These are phyloP conservation scores for Corythornis vintsioides DNA, from an alignment of 2,113 vertebrate genomes.

Conservation along the genomic window DNA sequence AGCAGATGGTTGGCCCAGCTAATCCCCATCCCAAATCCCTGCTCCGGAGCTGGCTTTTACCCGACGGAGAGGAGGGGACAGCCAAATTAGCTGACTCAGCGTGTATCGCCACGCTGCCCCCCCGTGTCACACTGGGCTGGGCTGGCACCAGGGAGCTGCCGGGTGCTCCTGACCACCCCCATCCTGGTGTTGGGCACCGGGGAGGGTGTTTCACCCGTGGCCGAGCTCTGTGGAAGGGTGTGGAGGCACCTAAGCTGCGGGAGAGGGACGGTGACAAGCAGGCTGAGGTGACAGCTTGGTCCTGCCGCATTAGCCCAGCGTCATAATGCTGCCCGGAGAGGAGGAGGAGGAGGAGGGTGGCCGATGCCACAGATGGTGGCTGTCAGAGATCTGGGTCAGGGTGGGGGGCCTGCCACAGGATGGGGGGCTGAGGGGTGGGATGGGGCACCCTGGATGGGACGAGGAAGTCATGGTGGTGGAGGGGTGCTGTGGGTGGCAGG, in stretches of 20 bases:
- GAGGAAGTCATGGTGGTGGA: neutral
- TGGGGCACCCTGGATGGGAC: fast-evolving
- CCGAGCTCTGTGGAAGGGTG: slow-evolving; percentile 64
- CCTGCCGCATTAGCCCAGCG: slow-evolving; percentile 63
- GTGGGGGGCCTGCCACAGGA: neutral
- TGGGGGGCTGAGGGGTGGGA: neutral
- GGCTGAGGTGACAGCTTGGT: slow-evolving; percentile 81
- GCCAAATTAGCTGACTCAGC: slow-evolving; percentile 56
- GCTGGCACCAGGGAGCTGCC: fast-evolving
- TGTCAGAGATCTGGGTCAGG: slow-evolving; percentile 78
- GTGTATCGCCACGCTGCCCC: neutral
- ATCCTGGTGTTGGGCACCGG: fast-evolving
- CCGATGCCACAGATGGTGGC: slow-evolving; percentile 73
- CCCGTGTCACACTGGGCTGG: fast-evolving
- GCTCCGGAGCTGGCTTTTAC: slow-evolving; percentile 51
- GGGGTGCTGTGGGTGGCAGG: neutral
- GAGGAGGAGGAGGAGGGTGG: too few species aligned
- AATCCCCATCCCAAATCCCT: slow-evolving; percentile 66
- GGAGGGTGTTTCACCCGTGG: neutral
- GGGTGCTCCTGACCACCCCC: fast-evolving
- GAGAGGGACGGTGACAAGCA: slow-evolving; percentile 42
- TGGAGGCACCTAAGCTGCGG: slow-evolving; percentile 65
- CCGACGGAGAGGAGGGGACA: neutral
- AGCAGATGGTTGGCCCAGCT: slow-evolving; percentile 69
- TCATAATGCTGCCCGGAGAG: slow-evolving; percentile 22